Base-by-base conservation (phyloP, 1,140 invertebrate genomes). In the Fopius arisanus region DNA sequence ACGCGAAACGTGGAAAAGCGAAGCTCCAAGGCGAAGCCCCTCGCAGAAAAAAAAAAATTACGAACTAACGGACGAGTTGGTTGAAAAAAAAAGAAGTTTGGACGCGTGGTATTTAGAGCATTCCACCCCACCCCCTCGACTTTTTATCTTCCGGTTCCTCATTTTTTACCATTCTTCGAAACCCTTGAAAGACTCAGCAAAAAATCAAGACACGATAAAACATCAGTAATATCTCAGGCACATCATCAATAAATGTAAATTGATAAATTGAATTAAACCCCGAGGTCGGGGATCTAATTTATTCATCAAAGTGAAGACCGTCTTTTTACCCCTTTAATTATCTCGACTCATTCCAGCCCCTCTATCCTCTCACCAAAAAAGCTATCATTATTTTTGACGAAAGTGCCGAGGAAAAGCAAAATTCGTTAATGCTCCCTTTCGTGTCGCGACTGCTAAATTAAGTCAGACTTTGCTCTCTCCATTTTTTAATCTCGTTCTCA, bases 41-140 rank as follows among this genome's bases (percentile, higher is more conserved):
- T 59, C 54, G 23, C 19, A 28, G 26, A 59, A 59, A 59, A 37
- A 71, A 62, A 71, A 71, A 71, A 37, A 71, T 71, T 71, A 63
- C 69, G 69, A 59, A 71, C 31, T 41, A 71, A 71, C 69, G 69
- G 69, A 41, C 54, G 69, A 71, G 54, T 71, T 70, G 2, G 3
- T 48, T 6, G 43, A 48, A 48, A 48, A 48, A 48, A n/a, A 59
- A 59, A 63, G 37, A 71, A 71, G 31, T 63, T 71, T 29, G 31
- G 23, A n/a, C 69, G 51, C 54, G 54, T 19, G 69, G 54, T 71
- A 71, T 71, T 71, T 71, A 62, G 69, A 71, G 14, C 43, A 41
- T 59, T 37, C 21, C 51, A 63, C 41, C 59, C 54, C n/a, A 26
- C 19, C 33, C 10, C 12, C 28, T 14, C 37, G 33, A 40, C 59